Percentiles rank a stretch among this genome's conserved stretches.
These are phyloP conservation scores for Geodia barretti DNA, from an alignment of 37 sponge, comb jelly and placozoan species.

Conservation along the genomic window DNA sequence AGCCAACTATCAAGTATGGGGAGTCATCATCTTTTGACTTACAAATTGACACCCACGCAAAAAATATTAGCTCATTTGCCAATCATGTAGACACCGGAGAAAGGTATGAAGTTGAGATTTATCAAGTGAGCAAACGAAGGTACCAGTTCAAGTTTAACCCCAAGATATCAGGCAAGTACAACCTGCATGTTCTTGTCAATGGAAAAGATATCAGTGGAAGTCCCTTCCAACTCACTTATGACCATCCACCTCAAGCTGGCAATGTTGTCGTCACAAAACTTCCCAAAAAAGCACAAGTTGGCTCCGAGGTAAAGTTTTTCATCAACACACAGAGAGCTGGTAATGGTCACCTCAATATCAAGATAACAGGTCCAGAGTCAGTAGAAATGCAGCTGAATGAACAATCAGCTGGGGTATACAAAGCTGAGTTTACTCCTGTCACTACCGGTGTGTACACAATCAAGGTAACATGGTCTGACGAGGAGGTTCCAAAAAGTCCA, in stretches of 20 bases:
- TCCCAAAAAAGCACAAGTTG: conserved; percentile 19
- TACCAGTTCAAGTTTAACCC: conserved; percentile 18
- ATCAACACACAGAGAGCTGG: conserved; percentile 19
- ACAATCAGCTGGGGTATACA: too few species aligned
- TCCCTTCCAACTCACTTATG: conserved; percentile 62
- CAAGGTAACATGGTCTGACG: conserved; percentile 71
- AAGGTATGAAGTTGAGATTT: conserved; percentile 32
- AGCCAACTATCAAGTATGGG: not conserved
- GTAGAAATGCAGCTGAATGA: conserved; percentile 41
- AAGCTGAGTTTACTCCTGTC: conserved; percentile 71
- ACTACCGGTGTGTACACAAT: conserved; percentile 57
- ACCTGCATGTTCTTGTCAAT: conserved; percentile 26
- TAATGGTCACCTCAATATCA: not conserved
- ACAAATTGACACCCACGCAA: conserved; percentile 9
- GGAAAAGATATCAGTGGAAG: conserved; percentile 46
- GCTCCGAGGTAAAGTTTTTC: conserved; percentile 9
- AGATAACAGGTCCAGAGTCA: conserved; percentile 63
- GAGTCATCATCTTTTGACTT: conserved; percentile 15
- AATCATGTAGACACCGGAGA: conserved; percentile 30
- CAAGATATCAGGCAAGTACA: conserved; percentile 29
- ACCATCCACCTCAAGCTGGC: conserved; percentile 35
- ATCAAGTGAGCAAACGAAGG: conserved; percentile 5
- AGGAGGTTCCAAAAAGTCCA: conserved; percentile 76
- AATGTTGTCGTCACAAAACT: not conserved
- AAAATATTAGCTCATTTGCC: conserved; percentile 25